Base-by-base conservation (phyloP, 2,797 vertebrate genomes). In the Sylvia borin region DNA sequence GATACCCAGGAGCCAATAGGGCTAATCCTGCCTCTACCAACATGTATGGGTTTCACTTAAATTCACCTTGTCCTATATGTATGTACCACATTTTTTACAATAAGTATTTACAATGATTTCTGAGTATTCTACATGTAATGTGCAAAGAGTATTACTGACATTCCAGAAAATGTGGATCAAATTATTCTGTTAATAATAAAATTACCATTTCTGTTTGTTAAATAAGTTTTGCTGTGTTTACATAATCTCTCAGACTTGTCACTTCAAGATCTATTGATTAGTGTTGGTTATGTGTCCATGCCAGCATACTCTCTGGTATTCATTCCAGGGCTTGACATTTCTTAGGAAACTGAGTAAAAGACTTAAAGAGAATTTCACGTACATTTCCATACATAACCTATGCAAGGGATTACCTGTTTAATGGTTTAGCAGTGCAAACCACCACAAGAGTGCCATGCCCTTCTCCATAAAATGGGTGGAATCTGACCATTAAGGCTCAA, bases 31-130 rank as follows among this genome's bases (percentile, higher is more conserved):
- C 7, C 17, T 80, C 42, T 77, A 47, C 8, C 29, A 55, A 24
- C 0, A 0, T 17, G 11, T 16, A 61, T 0, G 0, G 9, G 24
- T 80, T 85, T 74, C 43, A 60, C 51, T 32, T 55, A 73, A 57
- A 74, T 53, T 40, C 50, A 32, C 25, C 8, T 66, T 71, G 25
- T 55, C 34, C 29, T 27, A 8, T 31, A 38, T 7, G 29, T 11
- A 66, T 2, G 2, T 11, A 48, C 24, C 29, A 38, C 38, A 16
- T 26, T 43, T 54, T 78, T 78, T 67, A 85, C 36, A 73, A 1
- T 16, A 54, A 76, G 18, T 62, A 62, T 58, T 91, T 75, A 48
- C 13, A 55, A 32, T 3, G 3, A 45, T 32, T 85, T 25, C 25
- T 29, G 54, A 81, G 26, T 19, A 27, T 5, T 65, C 40, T 43